A percentile compares a stretch with the other conserved stretches of the same genome.
These are phyloP conservation scores for Entomobrya multifasciata DNA, from an alignment of 2,888 invertebrate species.

Conservation along the genomic window DNA sequence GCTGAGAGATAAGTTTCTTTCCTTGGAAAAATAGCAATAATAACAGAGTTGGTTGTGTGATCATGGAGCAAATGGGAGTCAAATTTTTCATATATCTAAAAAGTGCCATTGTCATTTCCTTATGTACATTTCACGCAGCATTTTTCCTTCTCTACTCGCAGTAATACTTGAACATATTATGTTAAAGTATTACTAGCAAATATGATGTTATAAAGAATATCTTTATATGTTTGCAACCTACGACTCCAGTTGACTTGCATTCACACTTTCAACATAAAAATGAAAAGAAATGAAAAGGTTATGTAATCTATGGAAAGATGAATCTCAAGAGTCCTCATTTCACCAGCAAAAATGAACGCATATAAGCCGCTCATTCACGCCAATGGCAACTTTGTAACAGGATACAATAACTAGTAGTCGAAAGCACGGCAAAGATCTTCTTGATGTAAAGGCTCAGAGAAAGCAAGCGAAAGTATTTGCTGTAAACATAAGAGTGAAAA, in stretches of 20 bases:
- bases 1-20: background rate
- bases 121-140: conserved; percentile 23
- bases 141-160: conserved; percentile 6
- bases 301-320: conserved; percentile 35
- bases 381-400: conserved; percentile 36
- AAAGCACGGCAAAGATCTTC: no score
- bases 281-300: conserved; percentile 36
- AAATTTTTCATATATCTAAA: conserved; percentile 73
- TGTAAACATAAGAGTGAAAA: no score
- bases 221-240: background rate
- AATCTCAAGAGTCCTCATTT: conserved; percentile 75
- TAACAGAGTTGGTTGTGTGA: conserved; percentile 26
- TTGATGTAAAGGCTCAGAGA: no score
- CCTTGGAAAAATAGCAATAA: background rate
- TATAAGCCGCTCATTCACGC: conserved; percentile 41
- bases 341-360: conserved; percentile 71
- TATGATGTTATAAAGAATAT: conserved; percentile 9
- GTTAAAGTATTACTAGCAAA: background rate
- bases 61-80: conserved; percentile 62
- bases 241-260: background rate
- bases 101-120: conserved; percentile 74
- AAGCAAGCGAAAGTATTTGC: no score
- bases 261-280: background rate
- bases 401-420: no score
- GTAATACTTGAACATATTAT: background rate